Conservation (phyloP, 2,797 vertebrate species). For the Pelodytes ibericus region DNA sequence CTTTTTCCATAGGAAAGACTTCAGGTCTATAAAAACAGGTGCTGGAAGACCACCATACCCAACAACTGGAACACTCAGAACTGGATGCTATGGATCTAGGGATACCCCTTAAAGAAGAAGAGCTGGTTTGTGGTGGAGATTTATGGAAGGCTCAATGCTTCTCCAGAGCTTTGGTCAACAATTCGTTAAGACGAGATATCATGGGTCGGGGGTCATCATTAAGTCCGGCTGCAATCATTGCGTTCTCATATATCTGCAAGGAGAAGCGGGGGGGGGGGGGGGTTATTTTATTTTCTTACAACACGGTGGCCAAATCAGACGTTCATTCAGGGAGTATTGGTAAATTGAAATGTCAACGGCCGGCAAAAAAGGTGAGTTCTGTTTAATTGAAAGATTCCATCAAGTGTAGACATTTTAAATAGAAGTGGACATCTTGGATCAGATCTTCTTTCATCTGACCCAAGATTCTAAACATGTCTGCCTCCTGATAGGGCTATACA, state of each 20-base stretch:
- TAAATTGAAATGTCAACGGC: no score
- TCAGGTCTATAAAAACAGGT: not conserved
- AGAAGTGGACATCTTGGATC: no score
- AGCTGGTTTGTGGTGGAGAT: not conserved
- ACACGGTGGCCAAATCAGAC: no score
- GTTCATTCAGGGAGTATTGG: no score
- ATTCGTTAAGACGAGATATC: constrained; percentile 85
- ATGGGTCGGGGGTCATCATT: constrained; percentile 92
- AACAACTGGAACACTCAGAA: not conserved
- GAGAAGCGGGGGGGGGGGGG: not conserved
- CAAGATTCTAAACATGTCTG: no score
- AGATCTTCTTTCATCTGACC: no score
- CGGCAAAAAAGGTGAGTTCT: no score
- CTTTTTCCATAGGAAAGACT: constrained; percentile 50
- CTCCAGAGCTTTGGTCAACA: constrained; percentile 87
- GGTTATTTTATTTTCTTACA: no score
- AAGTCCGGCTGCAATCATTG: constrained; percentile 93
- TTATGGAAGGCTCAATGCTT: constrained; percentile 74
- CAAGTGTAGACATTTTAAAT: no score
- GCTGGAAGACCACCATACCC: not conserved
- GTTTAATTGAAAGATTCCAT: no score
- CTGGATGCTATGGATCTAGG: constrained; percentile 7
- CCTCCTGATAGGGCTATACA: no score
- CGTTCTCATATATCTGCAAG: constrained; percentile 91
- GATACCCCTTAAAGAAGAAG: not conserved